Conservation (phyloP, 2,888 invertebrate species). For the Mellilla xanthometata region DNA sequence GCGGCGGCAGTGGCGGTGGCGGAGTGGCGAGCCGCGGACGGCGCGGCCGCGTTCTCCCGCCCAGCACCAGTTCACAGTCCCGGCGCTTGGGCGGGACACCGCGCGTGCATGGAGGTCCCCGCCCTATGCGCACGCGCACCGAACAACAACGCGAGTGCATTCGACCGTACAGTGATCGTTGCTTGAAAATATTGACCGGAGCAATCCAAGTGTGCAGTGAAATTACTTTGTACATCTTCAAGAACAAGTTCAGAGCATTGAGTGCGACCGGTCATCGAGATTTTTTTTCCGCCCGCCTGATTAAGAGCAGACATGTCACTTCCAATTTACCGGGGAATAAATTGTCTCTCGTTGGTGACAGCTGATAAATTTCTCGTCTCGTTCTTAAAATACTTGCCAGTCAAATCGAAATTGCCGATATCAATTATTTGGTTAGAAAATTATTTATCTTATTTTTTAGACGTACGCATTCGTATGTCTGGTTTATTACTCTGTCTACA, state of each 20-base stretch:
- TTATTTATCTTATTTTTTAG: background rate
- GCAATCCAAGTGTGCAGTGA: slow-evolving; percentile 13
- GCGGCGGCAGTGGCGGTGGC: slow-evolving; percentile 79
- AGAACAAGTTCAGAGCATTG: slow-evolving; percentile 19
- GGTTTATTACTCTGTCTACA: slow-evolving; percentile 46
- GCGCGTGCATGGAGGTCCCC: slow-evolving; percentile 22
- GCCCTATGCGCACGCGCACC: slow-evolving; percentile 16
- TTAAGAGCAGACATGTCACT: slow-evolving; percentile 55
- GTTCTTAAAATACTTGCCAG: slow-evolving; percentile 42
- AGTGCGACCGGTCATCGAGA: slow-evolving; percentile 37
- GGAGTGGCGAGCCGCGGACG: slow-evolving; percentile 78
- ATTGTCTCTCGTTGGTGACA: slow-evolving; percentile 45
- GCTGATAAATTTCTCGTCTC: slow-evolving; percentile 46
- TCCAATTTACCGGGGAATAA: slow-evolving; percentile 54
- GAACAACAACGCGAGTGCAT: slow-evolving; percentile 13
- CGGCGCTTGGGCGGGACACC: slow-evolving; percentile 16
- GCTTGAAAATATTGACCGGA: slow-evolving; percentile 2
- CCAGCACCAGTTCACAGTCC: slow-evolving; percentile 48
- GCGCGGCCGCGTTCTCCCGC: slow-evolving; percentile 73
- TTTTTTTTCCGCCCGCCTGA: slow-evolving; percentile 47
- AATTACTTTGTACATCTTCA: background rate
- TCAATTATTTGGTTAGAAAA: slow-evolving; percentile 26
- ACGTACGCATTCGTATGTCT: slow-evolving; percentile 53
- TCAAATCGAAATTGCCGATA: slow-evolving; percentile 34
- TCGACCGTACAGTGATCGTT: slow-evolving; percentile 5